Conservation (phyloP, 2,797 vertebrate genomes). For the Lindbergichthys nudifrons region DNA sequence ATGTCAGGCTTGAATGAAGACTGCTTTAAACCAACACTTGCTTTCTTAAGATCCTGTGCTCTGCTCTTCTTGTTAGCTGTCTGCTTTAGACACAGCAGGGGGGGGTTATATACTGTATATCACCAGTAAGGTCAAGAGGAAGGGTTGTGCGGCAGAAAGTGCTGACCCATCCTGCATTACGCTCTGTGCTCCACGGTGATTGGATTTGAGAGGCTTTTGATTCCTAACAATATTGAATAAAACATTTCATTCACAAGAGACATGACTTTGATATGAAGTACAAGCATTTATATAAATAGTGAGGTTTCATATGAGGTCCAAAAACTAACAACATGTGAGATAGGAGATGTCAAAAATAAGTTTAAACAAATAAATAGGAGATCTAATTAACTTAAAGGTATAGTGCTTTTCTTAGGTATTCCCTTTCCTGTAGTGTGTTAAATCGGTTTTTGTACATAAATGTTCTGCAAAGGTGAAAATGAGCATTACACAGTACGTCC, state of each 20-base stretch:
- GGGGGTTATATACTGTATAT: neutral
- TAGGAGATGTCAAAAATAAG: neutral
- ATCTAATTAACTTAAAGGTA: neutral
- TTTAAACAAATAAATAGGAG: neutral
- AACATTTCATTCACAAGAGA: constrained; percentile 22
- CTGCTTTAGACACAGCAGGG: constrained; percentile 15
- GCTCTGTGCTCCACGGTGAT: constrained; percentile 9
- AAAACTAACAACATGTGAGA: neutral
- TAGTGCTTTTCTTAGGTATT: too few relatives aligned
- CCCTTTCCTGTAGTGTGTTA: too few relatives aligned
- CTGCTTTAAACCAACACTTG: neutral
- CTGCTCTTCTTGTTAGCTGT: constrained; percentile 6
- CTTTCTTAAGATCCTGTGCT: constrained; percentile 4
- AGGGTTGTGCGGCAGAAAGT: constrained; percentile 1
- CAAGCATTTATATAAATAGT: neutral
- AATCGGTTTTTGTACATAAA: too few relatives aligned
- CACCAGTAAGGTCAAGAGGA: constrained; percentile 21
- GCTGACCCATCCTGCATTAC: constrained; percentile 25
- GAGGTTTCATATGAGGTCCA: neutral
- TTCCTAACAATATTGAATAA: constrained; percentile 22
- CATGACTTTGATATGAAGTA: constrained; percentile 25
- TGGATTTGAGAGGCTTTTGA: constrained; percentile 23
- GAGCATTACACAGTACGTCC: too few relatives aligned
- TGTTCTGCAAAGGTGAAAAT: too few relatives aligned
- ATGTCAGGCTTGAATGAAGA: neutral